Percentiles rank a stretch among this genome's conserved stretches.
phyloP scores from a whole-genome alignment of 2,888 invertebrate genomes.

The Xanthia togata region DNA sequence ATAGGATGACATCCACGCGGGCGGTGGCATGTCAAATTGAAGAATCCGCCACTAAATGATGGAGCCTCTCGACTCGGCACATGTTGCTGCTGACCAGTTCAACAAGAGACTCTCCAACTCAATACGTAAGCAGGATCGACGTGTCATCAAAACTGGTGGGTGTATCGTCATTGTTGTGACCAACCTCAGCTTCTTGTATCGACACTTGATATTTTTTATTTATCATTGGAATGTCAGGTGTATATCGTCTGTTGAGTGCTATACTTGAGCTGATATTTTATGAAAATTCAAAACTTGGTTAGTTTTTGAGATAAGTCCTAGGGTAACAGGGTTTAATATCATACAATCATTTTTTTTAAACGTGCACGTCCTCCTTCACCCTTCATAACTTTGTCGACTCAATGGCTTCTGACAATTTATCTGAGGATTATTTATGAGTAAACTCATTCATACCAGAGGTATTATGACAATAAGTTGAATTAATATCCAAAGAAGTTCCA shows the following conservation, averaged over 20 bases:
- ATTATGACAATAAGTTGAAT: neutral
- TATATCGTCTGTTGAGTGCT: conserved; percentile 25
- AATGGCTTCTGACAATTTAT: neutral
- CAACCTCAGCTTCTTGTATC: conserved; percentile 82
- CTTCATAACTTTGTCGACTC: neutral
- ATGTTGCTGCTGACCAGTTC: conserved; percentile 68
- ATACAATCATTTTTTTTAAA: neutral
- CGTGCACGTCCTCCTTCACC: neutral
- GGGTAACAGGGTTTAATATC: neutral
- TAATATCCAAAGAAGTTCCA: neutral
- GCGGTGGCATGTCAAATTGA: conserved; percentile 76
- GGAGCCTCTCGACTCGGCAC: conserved; percentile 70
- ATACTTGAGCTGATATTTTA: conserved; percentile 19
- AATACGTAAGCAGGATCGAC: conserved; percentile 73
- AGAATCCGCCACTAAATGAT: conserved; percentile 76
- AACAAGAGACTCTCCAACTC: conserved; percentile 72
- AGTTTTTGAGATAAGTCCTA: conserved; percentile 12
- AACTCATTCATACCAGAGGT: neutral
- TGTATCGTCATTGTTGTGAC: conserved; percentile 76
- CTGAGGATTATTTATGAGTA: neutral
- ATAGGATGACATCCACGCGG: conserved; percentile 66
- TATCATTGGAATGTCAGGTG: conserved; percentile 78
- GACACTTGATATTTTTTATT: conserved; percentile 83
- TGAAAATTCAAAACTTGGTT: conserved; percentile 7
- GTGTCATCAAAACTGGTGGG: conserved; percentile 72